Percentiles rank a stretch among this genome's conserved stretches.
Conservation (phyloP, 2,113 vertebrate genomes). For the Tretioscincus oriximinensis region DNA sequence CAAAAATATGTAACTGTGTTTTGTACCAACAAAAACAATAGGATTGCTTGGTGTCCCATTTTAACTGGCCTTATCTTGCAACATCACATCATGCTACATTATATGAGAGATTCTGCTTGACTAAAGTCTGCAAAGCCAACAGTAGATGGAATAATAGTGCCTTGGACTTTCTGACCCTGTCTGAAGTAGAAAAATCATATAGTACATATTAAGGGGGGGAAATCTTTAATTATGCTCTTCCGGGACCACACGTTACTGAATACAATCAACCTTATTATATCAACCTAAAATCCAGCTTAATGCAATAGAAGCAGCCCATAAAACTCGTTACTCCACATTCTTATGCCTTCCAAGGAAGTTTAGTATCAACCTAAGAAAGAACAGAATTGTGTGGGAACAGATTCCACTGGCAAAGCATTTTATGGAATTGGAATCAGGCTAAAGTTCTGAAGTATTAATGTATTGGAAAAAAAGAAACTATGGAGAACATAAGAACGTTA, state of each 20-base stretch:
- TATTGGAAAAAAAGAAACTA: too few relatives aligned
- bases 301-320: not conserved
- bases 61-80: constrained; percentile 58
- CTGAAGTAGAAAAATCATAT: too few relatives aligned
- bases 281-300: not conserved
- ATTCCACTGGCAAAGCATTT: too few relatives aligned
- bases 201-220: not conserved
- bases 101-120: constrained; percentile 43
- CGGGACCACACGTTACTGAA: not conserved
- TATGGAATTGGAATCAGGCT: too few relatives aligned
- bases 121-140: constrained; percentile 59
- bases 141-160: constrained; percentile 50
- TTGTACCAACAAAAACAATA: constrained; percentile 53
- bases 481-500: too few relatives aligned
- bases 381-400: too few relatives aligned
- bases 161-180: constrained; percentile 42
- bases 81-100: constrained; percentile 36
- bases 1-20: constrained; percentile 54
- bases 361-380: too few relatives aligned
- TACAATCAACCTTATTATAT: not conserved
- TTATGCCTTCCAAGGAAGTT: too few relatives aligned
- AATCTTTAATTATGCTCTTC: constrained; percentile 5
- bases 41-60: constrained; percentile 38
- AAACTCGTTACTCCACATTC: not conserved
- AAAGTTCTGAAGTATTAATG: too few relatives aligned